Percentiles rank a stretch among this genome's conserved stretches.
phyloP scores from a whole-genome alignment of 2,113 vertebrate species.

The Caloenas nicobarica region DNA sequence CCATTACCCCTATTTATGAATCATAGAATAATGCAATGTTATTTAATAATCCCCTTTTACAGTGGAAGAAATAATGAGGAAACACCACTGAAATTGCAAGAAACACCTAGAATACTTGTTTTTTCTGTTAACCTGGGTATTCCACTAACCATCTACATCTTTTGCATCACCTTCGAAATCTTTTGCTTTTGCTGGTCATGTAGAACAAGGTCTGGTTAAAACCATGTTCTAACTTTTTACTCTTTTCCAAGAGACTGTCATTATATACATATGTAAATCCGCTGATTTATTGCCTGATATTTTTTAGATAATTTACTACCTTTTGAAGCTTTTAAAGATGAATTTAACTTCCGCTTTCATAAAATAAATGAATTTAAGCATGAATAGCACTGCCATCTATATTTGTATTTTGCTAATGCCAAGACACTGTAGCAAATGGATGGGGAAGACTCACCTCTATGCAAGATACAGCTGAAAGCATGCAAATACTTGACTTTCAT shows the following conservation, averaged over 20 bases:
- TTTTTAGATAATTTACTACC: slow-evolving; percentile 2
- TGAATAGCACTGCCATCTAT: slow-evolving; percentile 46
- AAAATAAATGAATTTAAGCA: slow-evolving; percentile 50
- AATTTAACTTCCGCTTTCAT: slow-evolving; percentile 52
- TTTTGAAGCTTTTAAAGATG: slow-evolving; percentile 50
- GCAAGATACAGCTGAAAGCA: slow-evolving; percentile 53
- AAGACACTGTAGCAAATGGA: slow-evolving; percentile 40
- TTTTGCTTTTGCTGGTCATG: background rate
- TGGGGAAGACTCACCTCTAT: slow-evolving; percentile 37
- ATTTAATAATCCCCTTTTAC: background rate
- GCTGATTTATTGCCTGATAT: background rate
- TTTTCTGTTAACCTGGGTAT: background rate
- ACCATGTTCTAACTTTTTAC: background rate
- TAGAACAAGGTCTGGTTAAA: background rate
- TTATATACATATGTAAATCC: background rate
- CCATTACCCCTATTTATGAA: background rate
- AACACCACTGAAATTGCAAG: background rate
- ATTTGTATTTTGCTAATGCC: slow-evolving; percentile 55
- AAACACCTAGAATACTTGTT: background rate
- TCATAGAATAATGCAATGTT: background rate
- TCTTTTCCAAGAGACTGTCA: background rate
- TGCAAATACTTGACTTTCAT: slow-evolving; percentile 23
- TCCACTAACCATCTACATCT: background rate
- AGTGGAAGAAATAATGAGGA: background rate
- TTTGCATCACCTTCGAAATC: background rate